Base-by-base conservation (phyloP, 92 coral and sea anemone species). In the Hydrozoanthus gracilis region DNA sequence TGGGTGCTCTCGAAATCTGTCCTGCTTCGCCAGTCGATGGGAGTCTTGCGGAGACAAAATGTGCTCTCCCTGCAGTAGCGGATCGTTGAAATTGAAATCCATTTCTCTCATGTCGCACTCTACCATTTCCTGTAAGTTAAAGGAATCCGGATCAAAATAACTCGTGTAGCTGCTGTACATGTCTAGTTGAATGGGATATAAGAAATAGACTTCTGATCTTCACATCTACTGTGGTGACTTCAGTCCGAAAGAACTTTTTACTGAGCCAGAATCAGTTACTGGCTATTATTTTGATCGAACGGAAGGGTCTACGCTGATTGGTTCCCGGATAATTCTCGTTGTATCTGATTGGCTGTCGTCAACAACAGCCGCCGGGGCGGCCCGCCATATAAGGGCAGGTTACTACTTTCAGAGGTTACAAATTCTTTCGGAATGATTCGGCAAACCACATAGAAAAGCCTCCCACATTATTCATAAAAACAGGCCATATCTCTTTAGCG, bases 331-430 rank as follows among this genome's bases (percentile, higher is more conserved):
- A 71, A 82, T 92, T 96, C 91, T 90, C 83, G 95, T 90, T 79
- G 55, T 48, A 48, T 54, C 84, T 86, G 88, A 96, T 96, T 96
- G 99, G 99, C 89, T 80, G 95, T 92, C 82, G 88, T 89, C 94
- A 89, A 96, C 92, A 95, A 96, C 99, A 95, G 90, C 95, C 87
- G 88, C 94, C 91, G 79, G 87, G 89, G 94, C 93, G 82, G 85
- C 86, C 67, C 61, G 86, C 99, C 99, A 91, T 85, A 94, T 93
- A 96, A 90, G 99, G 99, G 91, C 94, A 92, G 84, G 95, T 96
- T 96, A 96, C 99, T 96, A 96, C 99, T 95, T 96, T 96, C 91
- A 88, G 98, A 89, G 73, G 94, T 93, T 95, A 94, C 97, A 91
- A 94, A 96, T 93, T 93, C 91, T 88, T 93, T 91, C 94, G 95